Base-by-base conservation (phyloP, 2,797 vertebrate genomes). In the Lepus townsendii region DNA sequence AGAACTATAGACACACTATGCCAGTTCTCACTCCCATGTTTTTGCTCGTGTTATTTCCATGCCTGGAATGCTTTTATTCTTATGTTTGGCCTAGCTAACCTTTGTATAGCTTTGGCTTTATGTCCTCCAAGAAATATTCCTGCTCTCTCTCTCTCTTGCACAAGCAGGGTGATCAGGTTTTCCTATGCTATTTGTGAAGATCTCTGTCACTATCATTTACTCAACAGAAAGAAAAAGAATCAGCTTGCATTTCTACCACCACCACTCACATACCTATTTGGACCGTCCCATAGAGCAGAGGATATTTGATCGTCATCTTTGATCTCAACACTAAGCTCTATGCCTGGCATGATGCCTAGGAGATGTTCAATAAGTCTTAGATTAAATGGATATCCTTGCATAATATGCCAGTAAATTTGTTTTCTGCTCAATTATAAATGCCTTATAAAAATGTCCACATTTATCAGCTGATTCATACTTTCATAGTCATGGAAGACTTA, bases 381-480 rank as follows among this genome's bases (percentile, higher is more conserved):
- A 90, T n/a, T 89, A 69, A 57, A 68, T n/a, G 50, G 57, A 62
- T 60, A 91, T 71, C 27, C 50, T 91, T 8, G 3, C 24, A 69
- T 62, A 78, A 93, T 94, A 85, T 77, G 9, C 26, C 24, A 19
- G 38, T 91, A 89, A 89, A 89, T 66, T 77, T 93, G 27, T 63
- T 92, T 85, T 76, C 42, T 82, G 24, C 35, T 89, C 13, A 54
- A 76, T 90, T 84, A 62, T 83, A 93, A 80, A 16, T 47, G 20
- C 0, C 30, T 52, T 92, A 68, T 88, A 10, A 26, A 90, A 86
- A 88, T 93, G 54, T 78, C 86, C 54, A 96, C 75, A 75, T 87
- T 79, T 90, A 94, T 72, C 27, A 91, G n/a, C 19, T 90, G 84
- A 88, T 80, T 95, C 68, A 54, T 78, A 89, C 88, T 84, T 97